phyloP scores from a whole-genome alignment of 2,113 vertebrate genomes.

The Tetrax tetrax region DNA sequence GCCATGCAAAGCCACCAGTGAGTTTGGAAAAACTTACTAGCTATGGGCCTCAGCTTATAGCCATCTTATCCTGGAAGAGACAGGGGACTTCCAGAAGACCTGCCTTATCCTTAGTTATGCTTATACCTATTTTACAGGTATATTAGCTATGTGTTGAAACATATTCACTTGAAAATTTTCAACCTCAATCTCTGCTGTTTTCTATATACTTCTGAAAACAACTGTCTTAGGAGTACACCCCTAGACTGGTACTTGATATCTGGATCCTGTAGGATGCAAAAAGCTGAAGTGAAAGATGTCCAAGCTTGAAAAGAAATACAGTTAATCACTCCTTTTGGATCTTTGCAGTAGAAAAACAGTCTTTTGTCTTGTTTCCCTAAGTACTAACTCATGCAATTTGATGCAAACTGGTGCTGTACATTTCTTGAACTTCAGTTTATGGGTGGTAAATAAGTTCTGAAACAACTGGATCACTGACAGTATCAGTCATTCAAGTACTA shows the following conservation, averaged over 20 bases:
- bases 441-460: neutral
- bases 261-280: neutral
- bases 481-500: neutral
- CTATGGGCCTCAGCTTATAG: neutral
- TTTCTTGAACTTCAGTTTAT: neutral
- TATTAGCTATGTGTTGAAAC: neutral
- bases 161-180: neutral
- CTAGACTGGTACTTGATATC: neutral
- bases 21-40: neutral
- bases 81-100: neutral
- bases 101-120: neutral
- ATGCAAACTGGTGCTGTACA: neutral
- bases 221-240: neutral
- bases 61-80: neutral
- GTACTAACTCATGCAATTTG: fast-evolving
- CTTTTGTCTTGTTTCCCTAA: neutral
- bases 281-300: neutral
- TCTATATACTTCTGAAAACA: neutral
- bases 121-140: neutral
- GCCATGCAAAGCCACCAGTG: neutral
- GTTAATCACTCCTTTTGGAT: neutral
- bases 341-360: neutral
- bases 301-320: neutral
- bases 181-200: neutral
- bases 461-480: neutral